Base-by-base conservation (phyloP, 2,797 vertebrate genomes). In the Platyrinchus mystaceus region DNA sequence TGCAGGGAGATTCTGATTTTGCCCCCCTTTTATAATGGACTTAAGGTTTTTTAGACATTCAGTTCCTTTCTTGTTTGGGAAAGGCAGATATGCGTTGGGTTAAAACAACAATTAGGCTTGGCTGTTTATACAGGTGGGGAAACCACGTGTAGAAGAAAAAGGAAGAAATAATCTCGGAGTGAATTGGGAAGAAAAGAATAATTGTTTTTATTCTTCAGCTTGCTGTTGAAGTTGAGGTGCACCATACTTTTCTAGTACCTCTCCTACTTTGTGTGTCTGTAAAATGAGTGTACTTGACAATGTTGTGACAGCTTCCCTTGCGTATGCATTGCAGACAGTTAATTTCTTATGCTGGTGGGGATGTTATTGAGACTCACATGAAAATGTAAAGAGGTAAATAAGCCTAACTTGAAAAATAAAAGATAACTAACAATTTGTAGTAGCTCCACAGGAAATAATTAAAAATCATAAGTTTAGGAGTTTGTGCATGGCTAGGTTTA, bases 61-160 rank as follows among this genome's bases (percentile, higher is more conserved):
- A 32, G 89, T 92, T 93, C 43, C 89, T 71, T 81, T 87, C 52
- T 73, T 75, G 52, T 89, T 90, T 93, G 77, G 74, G 43, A 76
- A 90, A 82, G 84, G 58, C 84, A 88, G 70, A 66, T 90, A 78
- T 1, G 41, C 69, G 39, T 88, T 82, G 47, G 30, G 80, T 34
- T 90, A 78, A 64, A 95, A 71, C 62, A 93, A n/a, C 84, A 74
- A 44, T 76, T 56, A 77, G 66, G 49, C 53, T 83, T 81, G 75
- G 12, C 59, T 96, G 70, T 94, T 94, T 89, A 58, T 92, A 84
- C 86, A 93, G 81, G 56, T 90, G 84, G 59, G 73, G 62, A 84
- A 86, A 47, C 30, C 62, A 43, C 9, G 3, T 67, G 55, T 68
- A 41, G 50, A 75, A 78, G 53, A 39, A 84, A 89, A 82, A 50